phyloP scores from a whole-genome alignment of 2,797 vertebrate species.

The Poecilia picta region DNA sequence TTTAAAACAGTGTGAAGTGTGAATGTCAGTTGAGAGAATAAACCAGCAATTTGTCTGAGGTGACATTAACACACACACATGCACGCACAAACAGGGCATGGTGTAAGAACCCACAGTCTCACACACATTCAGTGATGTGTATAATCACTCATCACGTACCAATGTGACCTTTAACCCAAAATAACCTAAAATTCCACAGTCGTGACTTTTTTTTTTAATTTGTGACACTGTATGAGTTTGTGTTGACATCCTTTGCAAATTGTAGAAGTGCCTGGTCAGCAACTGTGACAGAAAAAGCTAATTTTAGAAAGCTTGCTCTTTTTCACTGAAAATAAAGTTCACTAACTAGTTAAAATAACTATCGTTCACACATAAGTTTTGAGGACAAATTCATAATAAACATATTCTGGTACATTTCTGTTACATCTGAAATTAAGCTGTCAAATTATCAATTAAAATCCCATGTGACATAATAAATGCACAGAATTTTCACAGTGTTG shows the following conservation, averaged over 20 bases:
- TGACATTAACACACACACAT: neutral
- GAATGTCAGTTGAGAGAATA: constrained; percentile 9
- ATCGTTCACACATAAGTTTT: neutral
- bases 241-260: neutral
- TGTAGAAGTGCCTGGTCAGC: neutral
- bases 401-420: neutral
- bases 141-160: neutral
- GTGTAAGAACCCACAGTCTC: neutral
- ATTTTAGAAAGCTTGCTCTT: neutral
- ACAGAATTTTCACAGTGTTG: neutral
- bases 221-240: neutral
- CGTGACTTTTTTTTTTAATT: too few species aligned
- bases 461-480: neutral
- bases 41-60: neutral
- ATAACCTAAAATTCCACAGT: neutral
- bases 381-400: neutral
- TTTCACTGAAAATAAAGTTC: neutral
- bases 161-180: neutral
- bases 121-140: neutral
- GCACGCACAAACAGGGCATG: neutral
- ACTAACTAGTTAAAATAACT: neutral
- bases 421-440: neutral
- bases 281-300: neutral
- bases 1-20: neutral
- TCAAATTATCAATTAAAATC: neutral